A percentile compares a stretch with the other conserved stretches of the same genome.
phyloP scores from a whole-genome alignment of 2,113 vertebrate species.

The Nerophis ophidion region DNA sequence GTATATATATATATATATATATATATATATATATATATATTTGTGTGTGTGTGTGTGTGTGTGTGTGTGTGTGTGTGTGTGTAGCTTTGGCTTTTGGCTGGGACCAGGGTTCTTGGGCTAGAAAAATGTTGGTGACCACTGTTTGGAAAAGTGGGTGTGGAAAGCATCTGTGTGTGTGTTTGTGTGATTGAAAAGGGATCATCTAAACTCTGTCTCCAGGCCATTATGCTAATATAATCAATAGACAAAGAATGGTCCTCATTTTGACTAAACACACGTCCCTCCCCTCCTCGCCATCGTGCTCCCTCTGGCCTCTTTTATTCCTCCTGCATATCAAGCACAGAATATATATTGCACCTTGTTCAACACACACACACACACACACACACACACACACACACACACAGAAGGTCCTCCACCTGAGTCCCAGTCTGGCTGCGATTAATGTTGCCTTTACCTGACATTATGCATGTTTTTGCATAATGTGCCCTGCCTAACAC shows the following conservation, averaged over 20 bases:
- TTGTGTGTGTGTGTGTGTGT: too few species aligned
- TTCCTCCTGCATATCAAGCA: background rate
- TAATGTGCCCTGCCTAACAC: constrained; percentile 35
- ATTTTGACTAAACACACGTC: constrained; percentile 41
- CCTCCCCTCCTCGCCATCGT: constrained; percentile 34
- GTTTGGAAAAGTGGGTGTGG: constrained; percentile 44
- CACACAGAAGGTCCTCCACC: constrained; percentile 42
- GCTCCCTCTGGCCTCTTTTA: background rate
- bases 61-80: too few species aligned
- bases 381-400: constrained; percentile 12
- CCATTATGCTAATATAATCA: constrained; percentile 58
- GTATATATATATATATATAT: too few species aligned
- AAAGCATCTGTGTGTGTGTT: constrained; percentile 19
- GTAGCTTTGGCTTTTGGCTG: too few species aligned
- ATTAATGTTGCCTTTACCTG: constrained; percentile 52
- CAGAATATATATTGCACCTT: constrained; percentile 27
- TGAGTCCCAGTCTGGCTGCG: constrained; percentile 47
- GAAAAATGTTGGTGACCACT: background rate
- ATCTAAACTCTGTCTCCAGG: constrained; percentile 43
- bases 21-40: too few species aligned
- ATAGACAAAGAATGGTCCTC: constrained; percentile 38
- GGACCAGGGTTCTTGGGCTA: too few species aligned
- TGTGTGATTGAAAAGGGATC: constrained; percentile 34
- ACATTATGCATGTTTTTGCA: constrained; percentile 53
- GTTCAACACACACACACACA: constrained; percentile 15